These are phyloP conservation scores for Nephila pilipes DNA, from an alignment of 1,140 invertebrate genomes.

Conservation along the genomic window DNA sequence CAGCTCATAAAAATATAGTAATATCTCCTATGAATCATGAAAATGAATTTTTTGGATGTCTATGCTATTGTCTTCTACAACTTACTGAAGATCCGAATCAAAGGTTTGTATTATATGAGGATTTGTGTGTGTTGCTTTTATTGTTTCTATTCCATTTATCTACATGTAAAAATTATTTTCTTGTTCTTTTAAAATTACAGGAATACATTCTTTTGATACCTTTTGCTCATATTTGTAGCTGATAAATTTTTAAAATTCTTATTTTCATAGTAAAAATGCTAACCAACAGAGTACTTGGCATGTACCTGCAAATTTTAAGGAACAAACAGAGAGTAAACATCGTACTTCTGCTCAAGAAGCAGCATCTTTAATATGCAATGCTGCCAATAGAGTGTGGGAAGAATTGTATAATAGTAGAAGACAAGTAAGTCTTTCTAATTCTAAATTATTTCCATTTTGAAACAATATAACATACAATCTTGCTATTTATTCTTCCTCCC, in stretches of 20 bases:
- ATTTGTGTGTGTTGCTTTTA: neutral
- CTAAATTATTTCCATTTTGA: too few species aligned
- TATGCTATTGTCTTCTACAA: conserved; percentile 97
- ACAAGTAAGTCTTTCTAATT: conserved; percentile 84
- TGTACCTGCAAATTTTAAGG: conserved; percentile 85
- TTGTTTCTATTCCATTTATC: neutral
- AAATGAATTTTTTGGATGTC: conserved; percentile 95
- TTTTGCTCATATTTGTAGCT: neutral
- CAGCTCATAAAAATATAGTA: conserved; percentile 90
- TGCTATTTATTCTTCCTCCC: too few species aligned
- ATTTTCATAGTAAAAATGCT: conserved; percentile 75
- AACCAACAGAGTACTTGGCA: conserved; percentile 89
- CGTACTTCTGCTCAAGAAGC: conserved; percentile 85
- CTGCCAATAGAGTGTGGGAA: conserved; percentile 97
- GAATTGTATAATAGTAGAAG: conserved; percentile 98
- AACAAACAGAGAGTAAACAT: conserved; percentile 65
- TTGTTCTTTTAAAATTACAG: neutral
- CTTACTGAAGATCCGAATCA: conserved; percentile 84
- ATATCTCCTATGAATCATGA: conserved; percentile 97
- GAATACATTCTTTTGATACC: too few species aligned
- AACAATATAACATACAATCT: too few species aligned
- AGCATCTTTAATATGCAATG: conserved; percentile 90
- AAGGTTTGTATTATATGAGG: conserved; percentile 1
- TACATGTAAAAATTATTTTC: neutral
- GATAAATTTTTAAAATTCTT: neutral